Evolutionary conservation across 2,888 invertebrate genomes (phyloP), one percentile per base, ranked within the genome.

Genomic region (Saturnia japonica): DNA sequence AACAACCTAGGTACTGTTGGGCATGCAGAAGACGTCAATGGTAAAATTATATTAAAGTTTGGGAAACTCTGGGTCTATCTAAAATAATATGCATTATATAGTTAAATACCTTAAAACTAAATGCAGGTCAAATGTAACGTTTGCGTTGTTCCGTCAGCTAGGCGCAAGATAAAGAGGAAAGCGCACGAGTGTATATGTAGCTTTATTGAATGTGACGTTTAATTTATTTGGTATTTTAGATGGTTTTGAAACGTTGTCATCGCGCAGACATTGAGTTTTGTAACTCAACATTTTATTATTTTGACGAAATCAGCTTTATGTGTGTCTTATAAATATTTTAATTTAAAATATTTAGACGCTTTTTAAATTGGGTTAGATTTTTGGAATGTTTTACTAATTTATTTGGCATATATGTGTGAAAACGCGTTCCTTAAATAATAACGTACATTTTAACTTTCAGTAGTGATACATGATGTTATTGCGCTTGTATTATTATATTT

Each of bases 221-320:
- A 57, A 57, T 57, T 57, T 28, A 57, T 57, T 57, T 57, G 57
- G 25, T 57, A 57, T 57, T 57, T 57, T 57, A 57, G 25, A 57
- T 25, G 25, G 14, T 57, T 57, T 57, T 57, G 57, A 25, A 57
- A 57, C 47, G 47, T 19, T 57, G 57, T 25, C 57, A 22, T 57
- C 22, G 2, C 2, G 57, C 25, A 25, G 22, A 9, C 57, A 57
- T 57, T 25, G 25, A 14, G 25, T 57, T 57, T 57, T 57, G 57
- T 67, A 67, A 67, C 42, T 7, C 6, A 8, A 42, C 22, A 16
- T 67, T 67, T 67, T 67, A 22, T 57, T 0, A 14, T 2, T 25
- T 57, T 57, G 57, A 57, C 22, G 22, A 57, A 57, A 57, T 12
- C 2, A 25, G 25, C 12, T 25, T n/a, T n/a, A n/a, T 12, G 57